Base-by-base conservation (phyloP, 2,797 vertebrate genomes). In the Pogonophryne albipinna region DNA sequence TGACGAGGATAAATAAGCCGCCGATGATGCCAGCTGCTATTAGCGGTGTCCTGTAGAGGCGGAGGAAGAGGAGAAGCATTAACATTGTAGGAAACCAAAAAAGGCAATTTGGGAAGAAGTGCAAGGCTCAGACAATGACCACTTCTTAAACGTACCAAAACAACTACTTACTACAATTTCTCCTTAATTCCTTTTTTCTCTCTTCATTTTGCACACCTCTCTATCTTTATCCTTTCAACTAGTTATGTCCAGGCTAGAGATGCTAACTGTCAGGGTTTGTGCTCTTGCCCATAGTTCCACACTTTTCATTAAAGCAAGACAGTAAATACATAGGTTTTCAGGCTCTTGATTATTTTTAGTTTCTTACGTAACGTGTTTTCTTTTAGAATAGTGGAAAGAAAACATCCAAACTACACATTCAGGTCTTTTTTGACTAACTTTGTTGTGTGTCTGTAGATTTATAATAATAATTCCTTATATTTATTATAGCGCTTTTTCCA, bases 1-100 rank as follows among this genome's bases (percentile, higher is more conserved):
- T 98, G 91, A 99, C 97, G 38, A 97, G 89, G 87, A 99, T 95
- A 77, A 99, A 99, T 75, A 99, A 95, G 8, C 96, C 95, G 0
- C 98, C 98, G 38, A 99, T 98, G 66, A 98, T 94, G 75, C 97
- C 97, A 0, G 98, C 98, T 34, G 98, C 98, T 50, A 99, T 99
- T 81, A 99, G 92, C 14, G 98, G 98, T 1, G 97, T 99, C 94
- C 98, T 99, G 91, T 4, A 92, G 92, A 77, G 83, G 75, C 19
- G 10, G 27, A 41, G 23, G 61, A 61, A 47, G 63, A 71, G 44
- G 12, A 60, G 72, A 62, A 51, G 42, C 72, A 61, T 74, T 67
- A 55, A 65, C 31, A 38, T 10, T 42, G 70, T 34, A 27, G 69
- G 75, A 72, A 76, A 27, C 20, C n/a, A 66, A 78, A 41, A 61